These are phyloP conservation scores for Habroteleia sp. DNA, from an alignment of 2,888 invertebrate species.

Conservation along the genomic window DNA sequence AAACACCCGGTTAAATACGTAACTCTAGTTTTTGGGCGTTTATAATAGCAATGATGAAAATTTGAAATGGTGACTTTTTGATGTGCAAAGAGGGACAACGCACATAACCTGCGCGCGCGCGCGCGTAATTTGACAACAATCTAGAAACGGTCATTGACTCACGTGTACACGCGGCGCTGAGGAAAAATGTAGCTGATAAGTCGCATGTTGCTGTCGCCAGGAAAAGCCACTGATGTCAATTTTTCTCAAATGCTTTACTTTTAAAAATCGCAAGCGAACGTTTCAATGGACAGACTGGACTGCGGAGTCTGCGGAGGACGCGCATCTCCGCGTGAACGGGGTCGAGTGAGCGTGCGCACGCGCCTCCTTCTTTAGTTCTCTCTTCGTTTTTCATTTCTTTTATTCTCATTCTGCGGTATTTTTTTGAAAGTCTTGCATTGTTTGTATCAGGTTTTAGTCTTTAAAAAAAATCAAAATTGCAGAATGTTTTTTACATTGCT, in stretches of 20 bases:
- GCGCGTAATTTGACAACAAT: slow-evolving; percentile 47
- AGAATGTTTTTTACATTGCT: too few relatives aligned
- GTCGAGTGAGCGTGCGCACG: slow-evolving; percentile 28
- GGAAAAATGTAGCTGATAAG: slow-evolving; percentile 53
- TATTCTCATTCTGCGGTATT: slow-evolving; percentile 14
- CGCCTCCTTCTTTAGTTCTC: slow-evolving; percentile 29
- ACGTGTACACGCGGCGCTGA: slow-evolving; percentile 63
- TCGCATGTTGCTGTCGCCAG: slow-evolving; percentile 44
- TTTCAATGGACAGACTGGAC: slow-evolving; percentile 33
- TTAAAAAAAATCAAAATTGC: too few relatives aligned
- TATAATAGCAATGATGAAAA: too few relatives aligned
- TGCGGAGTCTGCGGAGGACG: slow-evolving; percentile 49
- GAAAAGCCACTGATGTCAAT: slow-evolving; percentile 10
- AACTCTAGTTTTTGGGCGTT: too few relatives aligned
- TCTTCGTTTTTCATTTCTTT: slow-evolving; percentile 12
- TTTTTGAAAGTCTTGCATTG: too few relatives aligned
- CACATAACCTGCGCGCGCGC: slow-evolving; percentile 36
- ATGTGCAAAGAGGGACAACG: too few relatives aligned
- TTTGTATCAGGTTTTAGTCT: too few relatives aligned
- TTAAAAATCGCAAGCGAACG: slow-evolving; percentile 42
- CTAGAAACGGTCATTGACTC: slow-evolving; percentile 54
- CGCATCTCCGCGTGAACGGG: slow-evolving; percentile 36
- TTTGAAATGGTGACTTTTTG: too few relatives aligned
- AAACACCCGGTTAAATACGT: too few relatives aligned
- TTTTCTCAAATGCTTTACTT: slow-evolving; percentile 13